phyloP scores from a whole-genome alignment of 2,113 vertebrate species.

The Choloepus hoffmanni region DNA sequence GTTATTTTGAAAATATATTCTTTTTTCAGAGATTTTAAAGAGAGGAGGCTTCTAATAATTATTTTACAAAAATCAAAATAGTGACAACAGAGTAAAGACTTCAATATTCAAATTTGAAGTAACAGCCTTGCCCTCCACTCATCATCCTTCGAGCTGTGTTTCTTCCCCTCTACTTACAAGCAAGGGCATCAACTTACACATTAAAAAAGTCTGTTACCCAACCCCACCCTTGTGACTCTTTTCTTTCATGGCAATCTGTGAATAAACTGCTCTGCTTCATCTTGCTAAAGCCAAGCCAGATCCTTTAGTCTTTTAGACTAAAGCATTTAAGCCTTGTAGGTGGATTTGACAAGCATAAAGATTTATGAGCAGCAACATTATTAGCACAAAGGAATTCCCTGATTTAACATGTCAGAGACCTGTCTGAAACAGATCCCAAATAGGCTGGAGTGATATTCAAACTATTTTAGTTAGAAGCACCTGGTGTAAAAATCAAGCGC shows the following conservation, averaged over 20 bases:
- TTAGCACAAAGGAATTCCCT: slow-evolving; percentile 41
- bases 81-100: neutral
- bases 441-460: neutral
- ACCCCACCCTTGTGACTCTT: neutral
- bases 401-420: neutral
- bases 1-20: neutral
- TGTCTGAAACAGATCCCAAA: neutral
- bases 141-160: neutral
- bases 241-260: neutral
- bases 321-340: neutral
- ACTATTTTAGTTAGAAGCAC: neutral
- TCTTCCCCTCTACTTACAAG: neutral
- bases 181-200: neutral
- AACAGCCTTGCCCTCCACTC: neutral
- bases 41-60: neutral
- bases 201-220: neutral
- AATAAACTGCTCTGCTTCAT: neutral
- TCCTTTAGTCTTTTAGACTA: neutral
- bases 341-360: slow-evolving; percentile 27
- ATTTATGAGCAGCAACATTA: slow-evolving; percentile 17
- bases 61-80: neutral
- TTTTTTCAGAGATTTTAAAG: neutral
- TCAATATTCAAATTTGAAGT: neutral
- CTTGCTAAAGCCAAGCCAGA: neutral
- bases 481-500: neutral